phyloP scores from a whole-genome alignment of 1,140 invertebrate species.

The Tachypleus tridentatus region DNA sequence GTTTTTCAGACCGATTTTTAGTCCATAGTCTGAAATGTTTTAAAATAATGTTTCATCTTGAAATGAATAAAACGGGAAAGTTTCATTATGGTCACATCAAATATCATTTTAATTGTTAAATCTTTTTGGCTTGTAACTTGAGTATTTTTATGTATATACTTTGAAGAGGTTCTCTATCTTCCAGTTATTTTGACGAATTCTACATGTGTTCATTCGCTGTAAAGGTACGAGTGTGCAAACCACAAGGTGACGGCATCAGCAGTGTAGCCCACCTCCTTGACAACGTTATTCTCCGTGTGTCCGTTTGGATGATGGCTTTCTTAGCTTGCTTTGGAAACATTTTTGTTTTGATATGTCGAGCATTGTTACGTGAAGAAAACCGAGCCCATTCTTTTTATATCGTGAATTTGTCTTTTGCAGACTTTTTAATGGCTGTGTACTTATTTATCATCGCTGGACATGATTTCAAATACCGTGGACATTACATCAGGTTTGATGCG shows the following conservation, averaged over 20 bases:
- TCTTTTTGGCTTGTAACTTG: no score
- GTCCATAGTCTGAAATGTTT: no score
- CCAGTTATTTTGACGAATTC: conserved; percentile 54
- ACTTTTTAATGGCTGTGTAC: conserved; percentile 64
- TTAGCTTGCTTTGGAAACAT: conserved; percentile 51
- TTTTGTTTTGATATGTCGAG: conserved; percentile 52
- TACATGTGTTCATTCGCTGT: conserved; percentile 51
- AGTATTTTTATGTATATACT: no score
- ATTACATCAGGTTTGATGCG: conserved; percentile 47
- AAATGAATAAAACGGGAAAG: no score
- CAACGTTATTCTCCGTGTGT: conserved; percentile 45
- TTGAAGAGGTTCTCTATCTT: conserved; percentile 9
- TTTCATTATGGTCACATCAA: no score
- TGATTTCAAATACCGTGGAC: conserved; percentile 47
- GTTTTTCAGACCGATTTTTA: no score
- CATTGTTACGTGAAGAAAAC: conserved; percentile 40
- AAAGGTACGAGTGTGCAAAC: conserved; percentile 46
- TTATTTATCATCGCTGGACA: conserved; percentile 53
- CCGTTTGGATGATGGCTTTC: conserved; percentile 54
- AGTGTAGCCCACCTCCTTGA: conserved; percentile 47
- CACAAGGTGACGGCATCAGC: conserved; percentile 51
- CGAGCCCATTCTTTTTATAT: conserved; percentile 43
- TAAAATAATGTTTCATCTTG: no score
- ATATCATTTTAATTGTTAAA: no score
- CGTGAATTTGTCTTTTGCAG: conserved; percentile 58